Conservation (phyloP, 2,113 vertebrate species). For the Indicator indicator region DNA sequence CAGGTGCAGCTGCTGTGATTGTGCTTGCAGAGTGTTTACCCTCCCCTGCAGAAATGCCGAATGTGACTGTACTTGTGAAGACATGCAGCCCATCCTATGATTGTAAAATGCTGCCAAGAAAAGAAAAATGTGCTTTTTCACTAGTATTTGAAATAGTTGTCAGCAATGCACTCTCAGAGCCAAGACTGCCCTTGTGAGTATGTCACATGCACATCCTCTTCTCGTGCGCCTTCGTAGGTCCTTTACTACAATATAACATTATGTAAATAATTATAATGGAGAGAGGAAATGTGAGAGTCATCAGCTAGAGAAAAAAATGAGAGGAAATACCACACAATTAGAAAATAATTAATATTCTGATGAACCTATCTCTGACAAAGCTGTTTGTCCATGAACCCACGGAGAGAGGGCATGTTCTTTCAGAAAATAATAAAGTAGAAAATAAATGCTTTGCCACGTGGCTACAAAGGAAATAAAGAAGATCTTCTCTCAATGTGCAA, state of each 20-base stretch:
- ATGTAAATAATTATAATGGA: not conserved
- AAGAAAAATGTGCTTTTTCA: not conserved
- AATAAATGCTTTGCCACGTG: not conserved
- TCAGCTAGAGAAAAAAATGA: not conserved
- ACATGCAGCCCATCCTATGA: not conserved
- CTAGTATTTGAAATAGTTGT: not conserved
- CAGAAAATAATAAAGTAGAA: not conserved
- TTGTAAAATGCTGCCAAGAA: not conserved
- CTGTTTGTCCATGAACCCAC: not conserved
- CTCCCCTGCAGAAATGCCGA: not conserved
- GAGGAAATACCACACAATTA: not conserved
- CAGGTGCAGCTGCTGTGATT: not conserved
- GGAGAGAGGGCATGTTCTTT: not conserved
- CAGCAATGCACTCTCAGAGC: not conserved
- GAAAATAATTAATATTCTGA: conserved; percentile 48
- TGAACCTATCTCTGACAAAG: not conserved
- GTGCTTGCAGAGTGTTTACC: not conserved
- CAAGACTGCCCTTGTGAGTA: not conserved
- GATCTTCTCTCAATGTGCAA: not conserved
- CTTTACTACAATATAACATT: not conserved
- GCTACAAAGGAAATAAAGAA: not conserved
- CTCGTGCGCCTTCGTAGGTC: not conserved
- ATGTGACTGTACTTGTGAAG: not conserved
- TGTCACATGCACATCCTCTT: not conserved
- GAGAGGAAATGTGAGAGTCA: conserved; percentile 19